phyloP scores from a whole-genome alignment of 2,113 vertebrate species.

The Ahaetulla prasina region DNA sequence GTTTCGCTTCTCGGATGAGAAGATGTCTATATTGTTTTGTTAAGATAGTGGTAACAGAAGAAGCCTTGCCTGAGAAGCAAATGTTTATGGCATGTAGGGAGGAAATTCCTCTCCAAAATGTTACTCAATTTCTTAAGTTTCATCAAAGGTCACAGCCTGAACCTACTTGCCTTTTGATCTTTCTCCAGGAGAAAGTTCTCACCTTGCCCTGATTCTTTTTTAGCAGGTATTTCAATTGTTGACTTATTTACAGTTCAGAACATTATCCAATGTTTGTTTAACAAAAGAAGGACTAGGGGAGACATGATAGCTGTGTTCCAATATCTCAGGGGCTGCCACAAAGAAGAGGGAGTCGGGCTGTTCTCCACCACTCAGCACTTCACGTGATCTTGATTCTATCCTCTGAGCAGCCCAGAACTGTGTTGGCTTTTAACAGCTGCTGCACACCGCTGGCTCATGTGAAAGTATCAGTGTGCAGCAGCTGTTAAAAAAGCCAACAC shows the following conservation, averaged over 20 bases:
- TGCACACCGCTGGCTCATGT: too few species aligned
- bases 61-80: neutral
- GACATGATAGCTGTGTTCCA: too few species aligned
- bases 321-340: too few species aligned
- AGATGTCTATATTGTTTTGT: neutral
- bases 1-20: too few species aligned
- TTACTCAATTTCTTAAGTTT: neutral
- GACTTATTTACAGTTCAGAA: neutral
- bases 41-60: neutral
- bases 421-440: too few species aligned
- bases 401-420: too few species aligned
- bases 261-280: neutral
- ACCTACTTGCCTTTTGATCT: neutral
- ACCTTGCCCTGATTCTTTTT: neutral
- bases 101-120: neutral
- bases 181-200: neutral
- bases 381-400: too few species aligned
- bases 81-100: neutral
- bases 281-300: too few species aligned
- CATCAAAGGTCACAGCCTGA: neutral
- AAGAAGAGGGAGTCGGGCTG: too few species aligned
- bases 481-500: too few species aligned
- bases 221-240: neutral
- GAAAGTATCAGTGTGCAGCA: too few species aligned
- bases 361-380: too few species aligned